A percentile compares a stretch with the other conserved stretches of the same genome.
Conservation (phyloP, 2,113 vertebrate genomes). For the Triplophysa siluroides region DNA sequence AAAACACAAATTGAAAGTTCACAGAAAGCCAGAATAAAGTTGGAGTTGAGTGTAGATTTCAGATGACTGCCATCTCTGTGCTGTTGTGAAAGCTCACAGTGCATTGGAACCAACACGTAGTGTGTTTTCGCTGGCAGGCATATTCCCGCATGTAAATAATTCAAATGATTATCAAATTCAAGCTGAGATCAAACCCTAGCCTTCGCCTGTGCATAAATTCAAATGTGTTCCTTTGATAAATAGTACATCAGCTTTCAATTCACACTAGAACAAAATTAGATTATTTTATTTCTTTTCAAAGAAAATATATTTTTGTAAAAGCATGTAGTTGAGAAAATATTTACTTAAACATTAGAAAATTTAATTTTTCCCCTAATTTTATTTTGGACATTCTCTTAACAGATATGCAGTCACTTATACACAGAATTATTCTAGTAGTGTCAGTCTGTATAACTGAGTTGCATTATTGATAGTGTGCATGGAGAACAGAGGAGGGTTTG, state of each 20-base stretch:
- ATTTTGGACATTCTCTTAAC: neutral
- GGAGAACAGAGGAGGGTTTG: slow-evolving; percentile 61
- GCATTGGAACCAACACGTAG: slow-evolving; percentile 38
- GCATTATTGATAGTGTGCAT: slow-evolving; percentile 63
- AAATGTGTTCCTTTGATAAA: slow-evolving; percentile 48
- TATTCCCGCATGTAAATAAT: slow-evolving; percentile 51
- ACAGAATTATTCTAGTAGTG: slow-evolving; percentile 14
- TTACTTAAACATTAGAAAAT: neutral
- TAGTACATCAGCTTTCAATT: slow-evolving; percentile 43
- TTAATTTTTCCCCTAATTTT: neutral
- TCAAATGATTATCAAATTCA: slow-evolving; percentile 52
- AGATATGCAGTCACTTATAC: neutral
- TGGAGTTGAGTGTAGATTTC: slow-evolving; percentile 21
- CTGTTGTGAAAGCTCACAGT: slow-evolving; percentile 33
- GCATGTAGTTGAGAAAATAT: slow-evolving; percentile 11
- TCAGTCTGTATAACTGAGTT: neutral
- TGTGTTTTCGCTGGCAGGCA: slow-evolving; percentile 32
- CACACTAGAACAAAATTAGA: slow-evolving; percentile 20
- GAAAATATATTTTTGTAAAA: neutral
- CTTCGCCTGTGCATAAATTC: slow-evolving; percentile 44
- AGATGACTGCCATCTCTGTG: slow-evolving; percentile 22
- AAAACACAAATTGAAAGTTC: neutral
- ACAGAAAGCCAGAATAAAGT: neutral
- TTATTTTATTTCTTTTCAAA: too few relatives aligned
- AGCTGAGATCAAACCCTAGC: slow-evolving; percentile 46